These are phyloP conservation scores for Ichneumon xanthorius DNA, from an alignment of 2,888 invertebrate species.

Conservation along the genomic window DNA sequence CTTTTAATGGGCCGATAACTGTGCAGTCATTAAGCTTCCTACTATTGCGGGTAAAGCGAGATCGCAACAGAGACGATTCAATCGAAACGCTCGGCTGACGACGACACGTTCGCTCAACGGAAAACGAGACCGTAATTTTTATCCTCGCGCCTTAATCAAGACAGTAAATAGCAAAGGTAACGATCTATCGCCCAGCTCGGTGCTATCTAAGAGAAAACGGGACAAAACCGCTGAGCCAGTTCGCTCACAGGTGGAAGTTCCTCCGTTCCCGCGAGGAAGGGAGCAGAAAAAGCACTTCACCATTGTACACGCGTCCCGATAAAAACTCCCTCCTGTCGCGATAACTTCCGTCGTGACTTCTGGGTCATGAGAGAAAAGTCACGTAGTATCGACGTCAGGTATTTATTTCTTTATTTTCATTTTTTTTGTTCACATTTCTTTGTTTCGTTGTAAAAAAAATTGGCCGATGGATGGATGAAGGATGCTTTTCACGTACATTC, in stretches of 20 bases:
- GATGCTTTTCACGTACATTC: neutral
- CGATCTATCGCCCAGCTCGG: conserved; percentile 9
- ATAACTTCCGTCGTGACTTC: conserved; percentile 5
- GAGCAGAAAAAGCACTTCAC: conserved; percentile 6
- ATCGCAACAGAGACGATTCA: conserved; percentile 2
- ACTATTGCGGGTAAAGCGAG: neutral
- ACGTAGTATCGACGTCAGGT: conserved; percentile 46
- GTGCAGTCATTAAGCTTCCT: neutral
- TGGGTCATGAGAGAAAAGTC: conserved; percentile 23
- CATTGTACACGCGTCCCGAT: conserved; percentile 16
- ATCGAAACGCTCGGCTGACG: neutral
- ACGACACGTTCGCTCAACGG: conserved; percentile 15
- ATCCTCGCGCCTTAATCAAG: conserved; percentile 51
- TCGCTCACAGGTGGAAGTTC: conserved; percentile 17
- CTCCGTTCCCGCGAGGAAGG: neutral
- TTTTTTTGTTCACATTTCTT: neutral
- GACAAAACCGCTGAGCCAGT: conserved; percentile 1
- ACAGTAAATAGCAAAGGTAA: conserved; percentile 47
- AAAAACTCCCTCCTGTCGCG: neutral
- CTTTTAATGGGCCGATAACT: neutral
- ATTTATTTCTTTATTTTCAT: conserved; percentile 12
- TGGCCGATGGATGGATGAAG: neutral
- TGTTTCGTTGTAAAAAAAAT: conserved; percentile 25
- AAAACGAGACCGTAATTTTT: conserved; percentile 41
- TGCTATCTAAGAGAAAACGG: neutral